Evolutionary conservation across 2,797 vertebrate genomes (phyloP), one percentile per base, ranked within the genome.

Genomic region (Darevskia mixta): DNA sequence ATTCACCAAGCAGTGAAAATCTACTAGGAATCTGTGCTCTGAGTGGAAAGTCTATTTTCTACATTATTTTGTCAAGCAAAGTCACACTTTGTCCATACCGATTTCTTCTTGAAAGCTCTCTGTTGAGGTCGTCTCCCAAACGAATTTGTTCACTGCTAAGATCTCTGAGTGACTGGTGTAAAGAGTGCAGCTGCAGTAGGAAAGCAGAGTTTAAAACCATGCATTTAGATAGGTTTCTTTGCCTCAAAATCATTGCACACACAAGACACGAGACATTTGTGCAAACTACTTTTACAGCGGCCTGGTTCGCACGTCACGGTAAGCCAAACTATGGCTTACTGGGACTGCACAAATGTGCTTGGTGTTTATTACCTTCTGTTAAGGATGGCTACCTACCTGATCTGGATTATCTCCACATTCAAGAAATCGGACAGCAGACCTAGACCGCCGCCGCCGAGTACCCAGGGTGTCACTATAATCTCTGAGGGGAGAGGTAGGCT

Each of bases 151-250:
- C 98, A 91, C 96, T 97, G 71, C 93, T 97, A 89, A 99, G 97
- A 91, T 99, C 98, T 92, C 98, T 96, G 90, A 99, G 92, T 45
- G 98, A 98, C 90, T 98, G 98, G 92, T 99, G 98, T 85, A 99
- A 91, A 79, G 93, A 94, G 91, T 99, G 98, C 82, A 98, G 84
- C 99, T 99, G 94, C n/a, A 89, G 94, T 38, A 93, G 89, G 32
- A 82, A 88, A 89, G 80, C 0, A 85, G 1, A 81, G 67, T 76
- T 82, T 81, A 86, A 75, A 35, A 1, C 2, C 13, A 38, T 78
- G 64, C 7, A 32, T 18, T 93, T 79, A 88, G 49, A 83, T 81
- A 1, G 11, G 7, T 82, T 6, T 1, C 8, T 58, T 45, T 87
- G 90, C 38, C 83, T 69, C 87, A 82, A 11, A 45, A 9, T 75